These are phyloP conservation scores for Orchestes rusci DNA, from an alignment of 2,888 invertebrate species.

Conservation along the genomic window DNA sequence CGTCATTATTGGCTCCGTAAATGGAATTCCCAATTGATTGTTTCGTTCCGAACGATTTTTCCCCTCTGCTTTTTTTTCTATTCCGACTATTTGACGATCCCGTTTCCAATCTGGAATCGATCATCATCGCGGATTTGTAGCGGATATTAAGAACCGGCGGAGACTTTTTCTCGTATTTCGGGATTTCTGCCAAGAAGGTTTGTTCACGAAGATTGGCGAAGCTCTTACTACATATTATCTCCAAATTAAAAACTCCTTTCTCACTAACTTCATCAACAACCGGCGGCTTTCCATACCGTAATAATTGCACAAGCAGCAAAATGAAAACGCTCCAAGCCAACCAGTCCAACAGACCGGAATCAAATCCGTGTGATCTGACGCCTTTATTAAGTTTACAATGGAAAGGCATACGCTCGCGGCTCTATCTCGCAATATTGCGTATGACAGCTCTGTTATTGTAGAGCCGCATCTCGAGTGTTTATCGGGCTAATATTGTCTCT, in stretches of 20 bases:
- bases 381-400: slow-evolving; percentile 45
- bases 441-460: slow-evolving; percentile 35
- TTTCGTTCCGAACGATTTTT: slow-evolving; percentile 18
- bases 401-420: slow-evolving; percentile 40
- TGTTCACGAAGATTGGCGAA: no score
- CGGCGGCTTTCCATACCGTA: no score
- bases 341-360: slow-evolving; percentile 18
- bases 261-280: no score
- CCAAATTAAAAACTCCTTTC: no score
- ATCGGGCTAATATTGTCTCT: slow-evolving; percentile 19
- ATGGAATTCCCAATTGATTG: slow-evolving; percentile 31
- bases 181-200: no score
- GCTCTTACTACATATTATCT: no score
- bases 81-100: slow-evolving; percentile 14
- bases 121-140: slow-evolving; percentile 19
- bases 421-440: slow-evolving; percentile 33
- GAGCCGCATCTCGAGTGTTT: slow-evolving; percentile 8
- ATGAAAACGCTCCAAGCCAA: no score
- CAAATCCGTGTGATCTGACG: slow-evolving; percentile 18
- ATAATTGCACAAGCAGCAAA: no score
- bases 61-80: no score
- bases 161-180: no score
- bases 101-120: slow-evolving; percentile 21
- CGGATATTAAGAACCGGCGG: slow-evolving; percentile 22
- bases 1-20: slow-evolving; percentile 27